Percentiles rank a stretch among this genome's conserved stretches.
phyloP scores from a whole-genome alignment of 2,113 vertebrate genomes.

The Orcinus orca region DNA sequence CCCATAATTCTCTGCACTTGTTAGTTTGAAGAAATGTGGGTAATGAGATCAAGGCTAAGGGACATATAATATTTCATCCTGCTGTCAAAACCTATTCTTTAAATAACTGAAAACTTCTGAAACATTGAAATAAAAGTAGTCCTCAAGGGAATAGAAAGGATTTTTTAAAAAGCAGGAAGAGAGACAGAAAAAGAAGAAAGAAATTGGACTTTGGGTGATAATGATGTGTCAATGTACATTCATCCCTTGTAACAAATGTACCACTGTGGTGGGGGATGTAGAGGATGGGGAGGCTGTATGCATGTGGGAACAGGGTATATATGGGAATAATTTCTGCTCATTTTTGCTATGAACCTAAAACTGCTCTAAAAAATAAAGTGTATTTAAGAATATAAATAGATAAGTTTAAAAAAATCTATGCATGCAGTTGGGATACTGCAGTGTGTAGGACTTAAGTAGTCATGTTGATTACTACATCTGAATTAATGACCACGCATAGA shows the following conservation, averaged over 20 bases:
- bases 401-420: neutral
- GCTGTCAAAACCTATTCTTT: slow-evolving; percentile 29
- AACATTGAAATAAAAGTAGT: slow-evolving; percentile 2
- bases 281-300: neutral
- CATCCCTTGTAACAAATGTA: neutral
- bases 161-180: neutral
- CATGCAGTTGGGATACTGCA: neutral
- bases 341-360: neutral
- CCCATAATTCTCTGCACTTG: neutral
- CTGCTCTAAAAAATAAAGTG: neutral
- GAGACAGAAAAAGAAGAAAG: neutral
- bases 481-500: neutral
- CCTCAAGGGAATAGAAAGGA: neutral
- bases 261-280: too few species aligned
- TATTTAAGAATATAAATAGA: neutral
- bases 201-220: neutral
- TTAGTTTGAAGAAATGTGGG: neutral
- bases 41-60: slow-evolving; percentile 26
- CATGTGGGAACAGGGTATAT: neutral
- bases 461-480: neutral
- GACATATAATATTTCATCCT: neutral
- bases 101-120: slow-evolving; percentile 43
- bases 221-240: neutral
- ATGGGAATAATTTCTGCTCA: neutral
- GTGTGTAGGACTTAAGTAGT: neutral